A percentile compares a stretch with the other conserved stretches of the same genome.
Evolutionary conservation across 2,113 vertebrate genomes (phyloP).

Genomic region (Engraulis encrasicolus): DNA sequence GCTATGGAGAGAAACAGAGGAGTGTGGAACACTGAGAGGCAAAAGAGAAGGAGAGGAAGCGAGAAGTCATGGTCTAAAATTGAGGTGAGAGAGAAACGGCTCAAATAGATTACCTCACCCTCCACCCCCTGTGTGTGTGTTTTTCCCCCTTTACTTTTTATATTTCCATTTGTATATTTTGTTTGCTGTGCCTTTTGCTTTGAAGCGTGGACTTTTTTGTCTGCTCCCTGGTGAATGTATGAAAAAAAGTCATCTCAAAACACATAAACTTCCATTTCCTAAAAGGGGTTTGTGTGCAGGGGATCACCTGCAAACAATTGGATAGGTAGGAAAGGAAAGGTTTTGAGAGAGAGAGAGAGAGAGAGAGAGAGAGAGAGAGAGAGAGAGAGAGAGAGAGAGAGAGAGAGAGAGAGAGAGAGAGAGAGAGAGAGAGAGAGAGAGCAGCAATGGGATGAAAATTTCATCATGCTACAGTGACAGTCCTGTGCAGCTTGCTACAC

Average conservation of each 20-base stretch:
- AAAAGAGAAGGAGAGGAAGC: background rate
- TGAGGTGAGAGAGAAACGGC: slow-evolving; percentile 25
- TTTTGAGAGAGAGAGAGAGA: slow-evolving; percentile 46
- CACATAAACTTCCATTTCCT: slow-evolving; percentile 61
- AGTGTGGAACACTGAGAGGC: background rate
- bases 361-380: slow-evolving; percentile 27
- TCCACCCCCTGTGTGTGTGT: no score
- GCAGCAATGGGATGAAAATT: slow-evolving; percentile 55
- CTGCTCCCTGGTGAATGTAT: slow-evolving; percentile 42
- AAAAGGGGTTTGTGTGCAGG: slow-evolving; percentile 54
- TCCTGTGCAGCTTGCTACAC: slow-evolving; percentile 37
- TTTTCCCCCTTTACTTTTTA: slow-evolving; percentile 56
- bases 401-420: slow-evolving; percentile 45
- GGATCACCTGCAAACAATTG: slow-evolving; percentile 58
- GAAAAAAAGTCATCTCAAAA: slow-evolving; percentile 54
- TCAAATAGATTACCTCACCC: slow-evolving; percentile 57
- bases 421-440: slow-evolving; percentile 46
- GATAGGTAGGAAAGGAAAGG: slow-evolving; percentile 27
- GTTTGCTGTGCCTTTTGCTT: slow-evolving; percentile 22
- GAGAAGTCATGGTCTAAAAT: no score
- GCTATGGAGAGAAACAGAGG: background rate
- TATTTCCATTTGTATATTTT: slow-evolving; percentile 61
- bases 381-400: slow-evolving; percentile 41
- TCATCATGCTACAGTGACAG: slow-evolving; percentile 41
- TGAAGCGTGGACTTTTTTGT: background rate